These are phyloP conservation scores for Diabrotica undecimpunctata DNA, from an alignment of 1,140 invertebrate species.

Conservation along the genomic window DNA sequence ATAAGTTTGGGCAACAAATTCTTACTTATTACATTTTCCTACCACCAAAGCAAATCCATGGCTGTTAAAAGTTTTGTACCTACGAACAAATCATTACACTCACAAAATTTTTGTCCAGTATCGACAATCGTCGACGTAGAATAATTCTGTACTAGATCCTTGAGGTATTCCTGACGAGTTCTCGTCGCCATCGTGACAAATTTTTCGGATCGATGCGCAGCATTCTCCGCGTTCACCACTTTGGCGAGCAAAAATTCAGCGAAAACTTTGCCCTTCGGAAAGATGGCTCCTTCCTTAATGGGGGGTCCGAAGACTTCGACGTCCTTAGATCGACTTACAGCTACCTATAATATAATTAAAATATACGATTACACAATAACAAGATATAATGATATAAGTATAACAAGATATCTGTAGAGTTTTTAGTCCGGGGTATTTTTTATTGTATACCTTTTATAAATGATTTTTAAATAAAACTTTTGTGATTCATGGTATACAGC, in stretches of 20 bases:
- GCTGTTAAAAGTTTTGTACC: constrained; percentile 16
- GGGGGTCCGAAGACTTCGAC: constrained; percentile 94
- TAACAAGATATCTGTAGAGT: no score
- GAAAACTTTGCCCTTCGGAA: constrained; percentile 85
- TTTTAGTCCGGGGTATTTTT: no score
- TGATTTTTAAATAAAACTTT: no score
- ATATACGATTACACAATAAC: no score
- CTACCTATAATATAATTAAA: constrained; percentile 49
- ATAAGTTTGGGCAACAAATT: no score
- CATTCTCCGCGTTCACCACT: constrained; percentile 97
- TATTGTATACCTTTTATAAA: no score
- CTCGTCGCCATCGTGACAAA: constrained; percentile 96
- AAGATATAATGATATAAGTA: no score
- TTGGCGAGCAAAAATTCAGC: constrained; percentile 92
- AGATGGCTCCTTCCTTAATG: constrained; percentile 77
- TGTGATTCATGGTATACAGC: no score
- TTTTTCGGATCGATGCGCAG: constrained; percentile 92
- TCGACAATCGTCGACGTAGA: constrained; percentile 77
- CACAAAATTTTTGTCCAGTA: constrained; percentile 85
- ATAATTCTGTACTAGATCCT: constrained; percentile 85
- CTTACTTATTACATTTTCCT: constrained; percentile 4
- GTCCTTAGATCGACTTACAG: constrained; percentile 91
- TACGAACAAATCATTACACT: constrained; percentile 44
- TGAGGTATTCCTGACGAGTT: constrained; percentile 93
- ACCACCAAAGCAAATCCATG: constrained; percentile 5